Evolutionary conservation across 2,113 vertebrate genomes (phyloP), one percentile per base, ranked within the genome.

Genomic region (Elephantulus edwardii): DNA sequence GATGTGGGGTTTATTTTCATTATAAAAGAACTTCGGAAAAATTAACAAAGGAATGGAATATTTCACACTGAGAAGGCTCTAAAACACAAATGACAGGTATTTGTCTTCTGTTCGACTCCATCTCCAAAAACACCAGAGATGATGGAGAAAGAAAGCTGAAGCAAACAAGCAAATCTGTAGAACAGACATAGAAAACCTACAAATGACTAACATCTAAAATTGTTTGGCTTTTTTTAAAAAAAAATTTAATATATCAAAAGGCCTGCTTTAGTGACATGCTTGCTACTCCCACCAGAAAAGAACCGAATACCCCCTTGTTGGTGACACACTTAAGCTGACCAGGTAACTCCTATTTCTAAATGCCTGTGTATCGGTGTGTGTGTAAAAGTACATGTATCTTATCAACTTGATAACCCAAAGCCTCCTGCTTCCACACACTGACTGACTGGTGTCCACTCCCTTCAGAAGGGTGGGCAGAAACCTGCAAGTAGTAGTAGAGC

Each of bases 231-330:
- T 74, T n/a, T 62, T 13, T 60, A 54, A 54, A 54, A 72, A 89
- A 93, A 88, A 28, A 71, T 88, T 85, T 92, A 89, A 93, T 95
- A 84, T 97, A 97, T 96, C 96, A 95, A 98, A 98, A 98, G 96
- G 95, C 96, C 97, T 96, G 96, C 97, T 98, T 98, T 96, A 97
- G 93, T 97, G 95, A 97, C 96, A 88, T 95, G 95, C n/a, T n/a
- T n/a, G n/a, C 97, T 96, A 96, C 68, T 86, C 85, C 92, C 66
- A 56, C 94, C 56, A 52, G 64, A 92, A 96, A 85, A 93, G 70
- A 86, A 89, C 80, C 90, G 89, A 79, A n/a, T 72, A 70, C 86
- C 81, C 90, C 88, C 83, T 83, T 83, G 66, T 95, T 92, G 89
- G 1, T 94, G 96, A 97, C 68, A 0, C 16, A 3, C 85, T 93